Evolutionary conservation across 2,888 invertebrate genomes (phyloP), one percentile per base, ranked within the genome.

Genomic region (Cyclophora albipunctata): DNA sequence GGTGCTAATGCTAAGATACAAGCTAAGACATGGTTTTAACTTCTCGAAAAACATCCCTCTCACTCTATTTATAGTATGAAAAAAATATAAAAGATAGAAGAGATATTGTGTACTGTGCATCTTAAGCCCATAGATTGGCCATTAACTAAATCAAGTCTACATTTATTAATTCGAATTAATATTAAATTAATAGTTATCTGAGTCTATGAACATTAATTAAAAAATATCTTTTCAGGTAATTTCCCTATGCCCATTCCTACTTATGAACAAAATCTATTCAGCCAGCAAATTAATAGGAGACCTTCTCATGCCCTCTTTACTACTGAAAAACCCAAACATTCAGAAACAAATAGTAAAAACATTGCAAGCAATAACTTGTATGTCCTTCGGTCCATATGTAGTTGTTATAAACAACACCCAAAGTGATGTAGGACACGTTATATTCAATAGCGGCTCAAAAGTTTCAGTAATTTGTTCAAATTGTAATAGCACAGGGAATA

Each of bases 251-350:
- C 82, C 85, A 35, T 65, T 86, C 33, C 50, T 89, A 5, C 54
- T 86, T 34, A 45, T 78, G 42, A 83, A 71, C 52, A 81, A 81
- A 64, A 65, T 73, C 4, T 64, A 69, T 42, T 75, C 83, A 37
- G 68, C 79, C 42, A 82, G 85, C 55, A 86, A 81, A 64, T 57
- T 87, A 5, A 81, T 89, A 43, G 80, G 79, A 34, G 85, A 88
- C 37, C 65, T 86, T 47, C 60, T 89, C 5, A 77, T 87, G 68
- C 85, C 87, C 51, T 81, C 79, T 2, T 77, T 87, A 48, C 64
- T 81, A 7, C 73, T 71, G 34, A 86, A 82, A 63, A 67, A 83
- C 44, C 40, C 53, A 45, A 66, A 66, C 3, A 46, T 80, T n/a
- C 84, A 85, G 53, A 69, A 62, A 47, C 63, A 69, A 53, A 59